Conservation (phyloP, 1,140 invertebrate species). For the Microplitis mediator region DNA sequence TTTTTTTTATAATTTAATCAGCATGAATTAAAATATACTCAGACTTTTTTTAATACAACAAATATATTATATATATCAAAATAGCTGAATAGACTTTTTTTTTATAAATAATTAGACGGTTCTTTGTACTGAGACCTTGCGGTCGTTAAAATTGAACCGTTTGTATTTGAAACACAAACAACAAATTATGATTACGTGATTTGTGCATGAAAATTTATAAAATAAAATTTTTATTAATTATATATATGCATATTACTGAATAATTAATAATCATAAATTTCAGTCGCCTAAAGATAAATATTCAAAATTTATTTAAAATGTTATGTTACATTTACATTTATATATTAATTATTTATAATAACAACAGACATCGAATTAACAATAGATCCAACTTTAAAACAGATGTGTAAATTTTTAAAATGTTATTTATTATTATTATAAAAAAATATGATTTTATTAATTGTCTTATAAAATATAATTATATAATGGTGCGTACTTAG, state of each 20-base stretch:
- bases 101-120: background rate
- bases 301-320: too few species aligned
- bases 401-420: background rate
- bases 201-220: background rate
- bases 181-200: background rate
- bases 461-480: background rate
- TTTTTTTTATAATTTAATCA: background rate
- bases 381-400: too few species aligned
- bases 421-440: background rate
- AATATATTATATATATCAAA: background rate
- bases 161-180: background rate
- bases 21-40: background rate
- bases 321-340: too few species aligned
- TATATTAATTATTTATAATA: too few species aligned
- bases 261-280: too few species aligned
- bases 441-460: background rate
- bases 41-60: background rate
- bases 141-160: slow-evolving; percentile 13
- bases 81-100: background rate
- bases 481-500: slow-evolving; percentile 16
- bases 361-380: too few species aligned
- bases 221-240: background rate
- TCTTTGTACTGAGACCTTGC: slow-evolving; percentile 13
- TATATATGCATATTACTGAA: background rate
- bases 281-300: too few species aligned